These are phyloP conservation scores for Trogon melanurus DNA, from an alignment of 2,113 vertebrate genomes.

Conservation along the genomic window DNA sequence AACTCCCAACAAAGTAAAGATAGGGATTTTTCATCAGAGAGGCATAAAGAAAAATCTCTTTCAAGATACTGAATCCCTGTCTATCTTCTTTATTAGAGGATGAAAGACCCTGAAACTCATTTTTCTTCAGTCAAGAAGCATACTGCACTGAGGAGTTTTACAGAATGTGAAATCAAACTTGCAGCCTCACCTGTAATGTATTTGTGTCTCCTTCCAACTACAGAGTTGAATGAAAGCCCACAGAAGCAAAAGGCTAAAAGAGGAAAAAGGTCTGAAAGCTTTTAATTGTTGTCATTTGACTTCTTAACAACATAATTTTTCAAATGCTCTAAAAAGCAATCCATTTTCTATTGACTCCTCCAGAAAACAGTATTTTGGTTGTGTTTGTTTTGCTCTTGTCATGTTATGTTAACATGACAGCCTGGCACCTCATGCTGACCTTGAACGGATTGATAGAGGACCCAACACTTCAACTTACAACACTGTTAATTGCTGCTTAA, in stretches of 20 bases:
- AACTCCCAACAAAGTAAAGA: background rate
- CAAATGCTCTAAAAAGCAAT: constrained; percentile 7
- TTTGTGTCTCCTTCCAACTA: background rate
- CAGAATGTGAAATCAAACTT: background rate
- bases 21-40: background rate
- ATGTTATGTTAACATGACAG: background rate
- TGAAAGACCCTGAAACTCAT: background rate
- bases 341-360: constrained; percentile 1
- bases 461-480: background rate
- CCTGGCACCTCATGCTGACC: background rate
- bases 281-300: background rate
- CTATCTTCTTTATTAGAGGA: background rate
- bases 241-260: background rate
- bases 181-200: background rate
- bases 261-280: background rate
- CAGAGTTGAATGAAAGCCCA: background rate
- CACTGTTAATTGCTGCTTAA: background rate
- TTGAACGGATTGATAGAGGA: constrained; percentile 14
- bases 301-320: background rate
- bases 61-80: background rate
- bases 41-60: background rate
- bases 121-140: background rate
- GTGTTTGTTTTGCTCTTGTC: constrained; percentile 9
- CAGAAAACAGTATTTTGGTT: constrained; percentile 14
- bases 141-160: background rate